Evolutionary conservation across 1,140 invertebrate species (phyloP).

Genomic region (Polypedilum pembai): DNA sequence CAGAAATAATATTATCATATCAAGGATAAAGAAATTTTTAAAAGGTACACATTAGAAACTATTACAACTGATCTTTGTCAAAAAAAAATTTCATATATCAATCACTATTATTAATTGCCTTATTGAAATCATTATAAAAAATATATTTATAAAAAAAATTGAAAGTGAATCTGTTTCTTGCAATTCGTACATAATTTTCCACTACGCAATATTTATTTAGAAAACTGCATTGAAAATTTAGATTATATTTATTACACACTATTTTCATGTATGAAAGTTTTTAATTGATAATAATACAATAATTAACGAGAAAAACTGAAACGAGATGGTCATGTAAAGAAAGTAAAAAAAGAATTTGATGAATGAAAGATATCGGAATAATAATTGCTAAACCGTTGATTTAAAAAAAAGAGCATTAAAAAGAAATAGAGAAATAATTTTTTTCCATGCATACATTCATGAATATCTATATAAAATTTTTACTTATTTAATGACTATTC

Average conservation of each 20-base stretch:
- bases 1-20: background rate
- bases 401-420: background rate
- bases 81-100: background rate
- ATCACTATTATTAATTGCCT: background rate
- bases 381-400: slow-evolving; percentile 17
- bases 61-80: background rate
- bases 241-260: too few species aligned
- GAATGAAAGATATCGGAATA: background rate
- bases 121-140: background rate
- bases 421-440: background rate
- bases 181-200: background rate
- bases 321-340: background rate
- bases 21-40: background rate
- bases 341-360: background rate
- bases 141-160: background rate
- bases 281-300: background rate
- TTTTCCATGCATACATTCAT: background rate
- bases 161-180: slow-evolving; percentile 12
- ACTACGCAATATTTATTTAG: background rate
- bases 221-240: background rate
- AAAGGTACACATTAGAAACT: background rate
- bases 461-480: background rate
- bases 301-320: background rate
- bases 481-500: background rate
- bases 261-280: background rate